These are phyloP conservation scores for Acipenser oxyrinchus DNA, from an alignment of 2,797 vertebrate genomes.

Conservation along the genomic window DNA sequence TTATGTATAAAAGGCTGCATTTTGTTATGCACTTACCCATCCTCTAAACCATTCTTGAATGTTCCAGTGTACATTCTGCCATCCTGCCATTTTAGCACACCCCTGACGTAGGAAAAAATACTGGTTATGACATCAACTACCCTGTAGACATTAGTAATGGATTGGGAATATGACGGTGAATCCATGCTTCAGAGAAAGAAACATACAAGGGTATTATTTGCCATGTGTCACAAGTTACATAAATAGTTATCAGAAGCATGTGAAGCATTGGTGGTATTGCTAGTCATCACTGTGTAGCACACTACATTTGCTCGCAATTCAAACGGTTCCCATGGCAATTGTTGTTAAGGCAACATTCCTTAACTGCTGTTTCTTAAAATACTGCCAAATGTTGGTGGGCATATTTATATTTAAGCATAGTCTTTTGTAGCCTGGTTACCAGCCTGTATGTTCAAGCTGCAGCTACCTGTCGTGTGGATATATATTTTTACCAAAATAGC, in stretches of 20 bases:
- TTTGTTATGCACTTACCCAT: conserved; percentile 67
- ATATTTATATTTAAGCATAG: too few relatives aligned
- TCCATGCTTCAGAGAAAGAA: neutral
- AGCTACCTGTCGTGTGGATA: too few relatives aligned
- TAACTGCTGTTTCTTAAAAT: neutral
- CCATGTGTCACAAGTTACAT: too few relatives aligned
- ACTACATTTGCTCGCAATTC: neutral
- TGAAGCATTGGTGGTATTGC: too few relatives aligned
- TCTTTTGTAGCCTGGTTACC: too few relatives aligned
- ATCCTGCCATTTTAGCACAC: conserved; percentile 84
- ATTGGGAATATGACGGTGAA: neutral
- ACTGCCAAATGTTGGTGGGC: too few relatives aligned
- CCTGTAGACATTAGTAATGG: neutral
- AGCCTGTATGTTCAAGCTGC: too few relatives aligned
- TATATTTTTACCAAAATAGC: too few relatives aligned
- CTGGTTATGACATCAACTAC: neutral
- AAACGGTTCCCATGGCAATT: neutral
- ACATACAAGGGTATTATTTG: too few relatives aligned
- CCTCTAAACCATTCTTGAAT: conserved; percentile 86
- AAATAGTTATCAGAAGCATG: too few relatives aligned
- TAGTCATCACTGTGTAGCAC: too few relatives aligned
- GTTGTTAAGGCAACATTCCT: neutral
- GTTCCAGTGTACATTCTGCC: conserved; percentile 80
- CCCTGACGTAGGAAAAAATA: conserved; percentile 54
- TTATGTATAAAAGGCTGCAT: too few relatives aligned